phyloP scores from a whole-genome alignment of 2,113 vertebrate species.

The Isurus oxyrinchus region DNA sequence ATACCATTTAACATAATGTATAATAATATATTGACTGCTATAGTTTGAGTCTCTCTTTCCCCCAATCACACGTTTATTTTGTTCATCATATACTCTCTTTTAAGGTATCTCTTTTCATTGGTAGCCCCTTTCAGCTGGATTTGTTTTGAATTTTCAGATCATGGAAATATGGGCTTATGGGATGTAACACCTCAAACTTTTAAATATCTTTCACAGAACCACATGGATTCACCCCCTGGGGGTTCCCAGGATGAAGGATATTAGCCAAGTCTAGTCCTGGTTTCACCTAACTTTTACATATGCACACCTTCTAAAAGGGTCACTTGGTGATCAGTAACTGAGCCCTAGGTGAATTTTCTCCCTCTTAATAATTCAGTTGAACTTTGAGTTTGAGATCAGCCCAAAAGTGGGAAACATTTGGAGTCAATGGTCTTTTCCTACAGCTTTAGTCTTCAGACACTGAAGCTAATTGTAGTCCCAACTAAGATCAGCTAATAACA shows the following conservation, averaged over 20 bases:
- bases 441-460: neutral
- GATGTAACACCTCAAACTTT: neutral
- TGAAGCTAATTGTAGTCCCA: neutral
- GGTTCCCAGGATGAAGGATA: neutral
- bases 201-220: neutral
- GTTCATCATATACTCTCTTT: neutral
- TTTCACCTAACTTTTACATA: neutral
- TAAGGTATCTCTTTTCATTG: neutral
- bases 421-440: neutral
- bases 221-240: neutral
- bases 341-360: neutral
- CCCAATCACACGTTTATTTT: neutral
- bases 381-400: neutral
- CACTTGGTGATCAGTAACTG: neutral
- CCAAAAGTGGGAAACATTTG: neutral
- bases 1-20: neutral
- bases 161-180: neutral
- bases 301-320: neutral
- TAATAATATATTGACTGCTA: neutral
- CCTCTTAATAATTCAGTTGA: neutral
- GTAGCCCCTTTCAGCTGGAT: neutral
- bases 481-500: neutral
- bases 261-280: neutral
- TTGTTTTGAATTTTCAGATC: neutral
- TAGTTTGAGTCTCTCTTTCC: neutral